phyloP scores from a whole-genome alignment of 2,797 vertebrate genomes.

The Diplodus puntazzo region DNA sequence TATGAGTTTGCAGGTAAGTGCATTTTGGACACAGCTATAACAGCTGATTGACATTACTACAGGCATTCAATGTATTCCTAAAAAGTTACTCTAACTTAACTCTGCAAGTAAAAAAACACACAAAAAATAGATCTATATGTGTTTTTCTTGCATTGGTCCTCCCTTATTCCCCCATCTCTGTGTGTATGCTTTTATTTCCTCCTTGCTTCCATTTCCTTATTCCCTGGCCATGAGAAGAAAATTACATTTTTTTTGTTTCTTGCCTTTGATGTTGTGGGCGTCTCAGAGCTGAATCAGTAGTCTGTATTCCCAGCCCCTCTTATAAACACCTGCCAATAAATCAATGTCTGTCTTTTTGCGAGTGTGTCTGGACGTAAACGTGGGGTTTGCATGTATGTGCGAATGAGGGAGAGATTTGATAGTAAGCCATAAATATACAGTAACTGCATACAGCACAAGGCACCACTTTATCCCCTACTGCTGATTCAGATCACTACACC shows the following conservation, averaged over 20 bases:
- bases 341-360: constrained; percentile 59
- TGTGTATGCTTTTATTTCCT: neutral
- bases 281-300: constrained; percentile 47
- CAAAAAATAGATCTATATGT: constrained; percentile 8
- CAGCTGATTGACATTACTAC: constrained; percentile 38
- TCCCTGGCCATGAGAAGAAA: constrained; percentile 11
- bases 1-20: neutral
- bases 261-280: constrained; percentile 47
- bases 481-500: constrained; percentile 27
- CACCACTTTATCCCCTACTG: constrained; percentile 59
- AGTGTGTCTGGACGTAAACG: constrained; percentile 44
- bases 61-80: constrained; percentile 31
- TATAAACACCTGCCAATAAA: constrained; percentile 64
- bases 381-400: constrained; percentile 42
- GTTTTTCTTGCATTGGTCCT: neutral
- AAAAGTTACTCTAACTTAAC: constrained; percentile 32
- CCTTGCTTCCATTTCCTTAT: constrained; percentile 9
- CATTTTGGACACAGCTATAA: constrained; percentile 4
- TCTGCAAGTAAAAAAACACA: constrained; percentile 6
- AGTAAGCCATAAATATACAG: constrained; percentile 49
- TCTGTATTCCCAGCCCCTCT: constrained; percentile 38
- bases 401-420: constrained; percentile 41
- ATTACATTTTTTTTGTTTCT: constrained; percentile 6
- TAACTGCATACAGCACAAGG: constrained; percentile 45
- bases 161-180: constrained; percentile 13